Evolutionary conservation across 2,888 invertebrate genomes (phyloP).

Genomic region (Dicyrtoma fusca): DNA sequence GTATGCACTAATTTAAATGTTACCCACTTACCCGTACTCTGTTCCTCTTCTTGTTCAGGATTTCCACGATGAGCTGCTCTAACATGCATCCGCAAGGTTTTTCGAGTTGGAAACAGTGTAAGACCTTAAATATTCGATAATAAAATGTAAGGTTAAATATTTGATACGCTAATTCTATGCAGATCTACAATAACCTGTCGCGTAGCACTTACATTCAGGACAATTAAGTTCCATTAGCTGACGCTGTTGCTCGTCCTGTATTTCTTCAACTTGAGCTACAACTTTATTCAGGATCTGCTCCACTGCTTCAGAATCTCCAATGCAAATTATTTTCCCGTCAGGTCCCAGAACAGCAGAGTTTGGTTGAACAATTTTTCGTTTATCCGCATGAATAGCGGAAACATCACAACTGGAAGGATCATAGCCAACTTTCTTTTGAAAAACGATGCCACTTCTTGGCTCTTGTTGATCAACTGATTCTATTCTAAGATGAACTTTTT

Average conservation of each 20-base stretch:
- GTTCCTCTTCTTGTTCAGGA: slow-evolving; percentile 17
- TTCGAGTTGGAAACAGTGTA: slow-evolving; percentile 50
- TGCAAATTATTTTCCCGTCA: slow-evolving; percentile 67
- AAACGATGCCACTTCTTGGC: slow-evolving; percentile 22
- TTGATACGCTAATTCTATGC: too few relatives aligned
- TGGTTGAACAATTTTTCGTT: slow-evolving; percentile 60
- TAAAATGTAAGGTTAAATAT: too few relatives aligned
- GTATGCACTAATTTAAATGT: too few relatives aligned
- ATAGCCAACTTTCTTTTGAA: slow-evolving; percentile 9
- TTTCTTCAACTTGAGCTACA: slow-evolving; percentile 42
- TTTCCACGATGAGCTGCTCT: slow-evolving; percentile 42
- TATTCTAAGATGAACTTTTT: slow-evolving; percentile 8
- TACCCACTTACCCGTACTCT: background rate
- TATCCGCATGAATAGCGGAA: slow-evolving; percentile 8
- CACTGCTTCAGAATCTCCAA: slow-evolving; percentile 44
- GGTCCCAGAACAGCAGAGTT: slow-evolving; percentile 68
- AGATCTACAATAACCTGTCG: too few relatives aligned
- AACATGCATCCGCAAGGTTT: slow-evolving; percentile 48
- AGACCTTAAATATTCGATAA: slow-evolving; percentile 40
- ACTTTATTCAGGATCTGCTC: slow-evolving; percentile 46
- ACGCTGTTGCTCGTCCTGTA: slow-evolving; percentile 37
- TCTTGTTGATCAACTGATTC: slow-evolving; percentile 3
- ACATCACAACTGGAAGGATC: slow-evolving; percentile 37
- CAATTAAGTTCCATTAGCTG: slow-evolving; percentile 39
- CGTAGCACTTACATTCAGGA: slow-evolving; percentile 46